Conservation (phyloP, 2,888 invertebrate species). For the Ypsolopha sequella region DNA sequence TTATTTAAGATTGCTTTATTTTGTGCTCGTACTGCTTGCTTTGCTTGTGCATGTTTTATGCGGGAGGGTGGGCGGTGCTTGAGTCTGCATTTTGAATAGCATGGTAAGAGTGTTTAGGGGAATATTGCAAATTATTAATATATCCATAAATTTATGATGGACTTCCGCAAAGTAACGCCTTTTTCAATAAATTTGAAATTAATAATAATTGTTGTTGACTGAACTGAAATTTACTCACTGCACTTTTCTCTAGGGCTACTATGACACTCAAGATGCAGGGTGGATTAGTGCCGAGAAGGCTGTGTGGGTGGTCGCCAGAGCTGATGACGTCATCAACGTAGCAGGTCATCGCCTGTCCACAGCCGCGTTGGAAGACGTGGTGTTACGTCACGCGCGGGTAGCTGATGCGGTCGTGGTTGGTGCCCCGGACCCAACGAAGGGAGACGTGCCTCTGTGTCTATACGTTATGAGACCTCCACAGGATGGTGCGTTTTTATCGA, state of each 20-base stretch:
- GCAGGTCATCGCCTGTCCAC: conserved; percentile 94
- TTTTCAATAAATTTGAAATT: too few species aligned
- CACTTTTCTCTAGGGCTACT: conserved; percentile 75
- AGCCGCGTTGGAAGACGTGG: conserved; percentile 90
- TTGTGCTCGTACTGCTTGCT: too few species aligned
- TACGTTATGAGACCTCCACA: conserved; percentile 79
- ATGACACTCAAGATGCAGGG: conserved; percentile 97
- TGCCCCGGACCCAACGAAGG: conserved; percentile 90
- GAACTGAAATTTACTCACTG: too few species aligned
- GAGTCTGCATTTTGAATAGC: too few species aligned
- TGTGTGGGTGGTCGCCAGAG: conserved; percentile 89
- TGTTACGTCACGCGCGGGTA: conserved; percentile 86
- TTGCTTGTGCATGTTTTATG: too few species aligned
- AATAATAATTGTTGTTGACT: too few species aligned
- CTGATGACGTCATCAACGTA: conserved; percentile 96
- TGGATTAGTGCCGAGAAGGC: conserved; percentile 86
- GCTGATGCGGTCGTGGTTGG: conserved; percentile 92
- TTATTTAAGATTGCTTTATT: too few species aligned
- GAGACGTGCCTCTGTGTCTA: conserved; percentile 90
- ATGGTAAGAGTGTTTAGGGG: too few species aligned
- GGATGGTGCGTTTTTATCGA: conserved; percentile 40
- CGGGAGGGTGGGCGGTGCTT: too few species aligned
- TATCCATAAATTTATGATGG: too few species aligned
- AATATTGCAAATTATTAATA: too few species aligned
- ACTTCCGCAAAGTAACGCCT: too few species aligned